phyloP scores from a whole-genome alignment of 2,797 vertebrate genomes.

The Myotis planiceps region DNA sequence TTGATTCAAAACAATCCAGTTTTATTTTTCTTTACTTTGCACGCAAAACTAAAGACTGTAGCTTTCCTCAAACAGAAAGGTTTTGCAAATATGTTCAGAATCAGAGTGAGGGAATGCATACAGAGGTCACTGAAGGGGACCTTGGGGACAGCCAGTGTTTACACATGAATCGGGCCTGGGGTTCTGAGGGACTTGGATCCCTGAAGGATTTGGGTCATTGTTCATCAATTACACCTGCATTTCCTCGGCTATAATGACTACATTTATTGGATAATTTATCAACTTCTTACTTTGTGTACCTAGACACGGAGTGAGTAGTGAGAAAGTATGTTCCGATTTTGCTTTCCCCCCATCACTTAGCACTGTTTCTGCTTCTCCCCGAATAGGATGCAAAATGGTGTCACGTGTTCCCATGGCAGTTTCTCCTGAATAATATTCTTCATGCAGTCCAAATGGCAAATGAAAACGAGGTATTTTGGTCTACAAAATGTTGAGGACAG shows the following conservation, averaged over 20 bases:
- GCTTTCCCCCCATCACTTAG: background rate
- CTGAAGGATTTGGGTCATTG: constrained; percentile 33
- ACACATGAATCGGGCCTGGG: background rate
- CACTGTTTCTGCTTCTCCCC: background rate
- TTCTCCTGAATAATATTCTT: background rate
- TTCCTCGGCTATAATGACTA: constrained; percentile 36
- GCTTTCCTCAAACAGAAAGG: background rate
- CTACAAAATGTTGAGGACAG: background rate
- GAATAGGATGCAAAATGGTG: background rate
- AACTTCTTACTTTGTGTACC: constrained; percentile 29
- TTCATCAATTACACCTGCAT: constrained; percentile 41
- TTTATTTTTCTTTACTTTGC: constrained; percentile 44
- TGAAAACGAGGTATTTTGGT: background rate
- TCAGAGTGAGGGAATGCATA: background rate
- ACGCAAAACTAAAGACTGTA: constrained; percentile 10
- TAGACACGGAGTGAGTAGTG: background rate
- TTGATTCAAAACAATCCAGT: background rate
- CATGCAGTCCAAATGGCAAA: background rate
- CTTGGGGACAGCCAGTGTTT: background rate
- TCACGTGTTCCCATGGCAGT: background rate
- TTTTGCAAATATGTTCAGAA: constrained; percentile 48
- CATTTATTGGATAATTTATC: constrained; percentile 53
- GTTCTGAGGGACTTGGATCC: background rate
- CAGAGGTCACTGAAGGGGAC: background rate
- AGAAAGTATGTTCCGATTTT: constrained; percentile 1